Evolutionary conservation across 2,113 vertebrate species (phyloP).

Genomic region (Phycodurus eques): DNA sequence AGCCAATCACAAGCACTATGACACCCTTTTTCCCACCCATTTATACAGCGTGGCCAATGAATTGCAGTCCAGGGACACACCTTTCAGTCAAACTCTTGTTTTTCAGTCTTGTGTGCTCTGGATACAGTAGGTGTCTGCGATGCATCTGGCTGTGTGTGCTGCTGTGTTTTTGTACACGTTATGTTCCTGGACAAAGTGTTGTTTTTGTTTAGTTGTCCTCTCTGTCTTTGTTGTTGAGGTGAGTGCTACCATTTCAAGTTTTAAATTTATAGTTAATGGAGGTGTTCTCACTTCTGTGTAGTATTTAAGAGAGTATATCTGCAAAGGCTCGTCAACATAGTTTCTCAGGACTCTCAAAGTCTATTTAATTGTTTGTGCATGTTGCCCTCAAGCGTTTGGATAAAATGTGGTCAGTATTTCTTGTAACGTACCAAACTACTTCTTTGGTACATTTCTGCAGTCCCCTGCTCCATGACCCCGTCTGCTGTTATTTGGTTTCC

Average conservation of each 20-base stretch:
- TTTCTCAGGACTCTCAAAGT: slow-evolving; percentile 29
- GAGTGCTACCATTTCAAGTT: slow-evolving; percentile 51
- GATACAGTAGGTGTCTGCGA: slow-evolving; percentile 56
- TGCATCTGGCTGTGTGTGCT: slow-evolving; percentile 34
- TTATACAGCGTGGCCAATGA: slow-evolving; percentile 61
- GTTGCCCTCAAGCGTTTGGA: slow-evolving; percentile 8
- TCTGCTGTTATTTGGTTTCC: slow-evolving; percentile 20
- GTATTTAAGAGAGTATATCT: slow-evolving; percentile 21
- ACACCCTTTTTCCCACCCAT: slow-evolving; percentile 55
- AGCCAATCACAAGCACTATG: slow-evolving; percentile 54
- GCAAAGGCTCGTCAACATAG: slow-evolving; percentile 16
- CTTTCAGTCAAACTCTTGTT: slow-evolving; percentile 66
- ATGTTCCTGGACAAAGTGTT: slow-evolving; percentile 12
- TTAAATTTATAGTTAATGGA: slow-evolving; percentile 19
- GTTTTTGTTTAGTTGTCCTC: slow-evolving; percentile 31
- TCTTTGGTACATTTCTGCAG: background rate
- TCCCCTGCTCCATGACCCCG: background rate
- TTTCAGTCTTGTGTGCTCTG: slow-evolving; percentile 56
- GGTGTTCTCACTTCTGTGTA: slow-evolving; percentile 1
- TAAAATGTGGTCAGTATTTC: background rate
- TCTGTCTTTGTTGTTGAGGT: slow-evolving; percentile 60
- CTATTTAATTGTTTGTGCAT: background rate
- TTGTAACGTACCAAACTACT: background rate
- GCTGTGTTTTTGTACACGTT: slow-evolving; percentile 19
- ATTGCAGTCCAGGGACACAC: slow-evolving; percentile 59